A percentile compares a stretch with the other conserved stretches of the same genome.
Conservation (phyloP, 2,797 vertebrate species). For the Falco novaeseelandiae region DNA sequence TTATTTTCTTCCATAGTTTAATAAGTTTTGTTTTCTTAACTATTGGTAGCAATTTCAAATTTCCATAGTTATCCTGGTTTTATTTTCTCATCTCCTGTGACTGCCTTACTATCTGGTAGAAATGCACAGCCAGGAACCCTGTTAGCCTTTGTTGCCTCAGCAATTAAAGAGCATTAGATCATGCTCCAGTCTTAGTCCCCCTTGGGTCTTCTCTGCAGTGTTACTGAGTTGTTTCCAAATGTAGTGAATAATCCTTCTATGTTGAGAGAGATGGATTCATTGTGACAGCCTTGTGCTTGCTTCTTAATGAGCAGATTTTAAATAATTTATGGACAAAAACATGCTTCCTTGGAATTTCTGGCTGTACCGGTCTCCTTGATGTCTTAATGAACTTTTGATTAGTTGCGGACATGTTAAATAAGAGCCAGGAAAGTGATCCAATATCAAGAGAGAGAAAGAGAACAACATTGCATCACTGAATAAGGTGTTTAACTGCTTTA, state of each 20-base stretch:
- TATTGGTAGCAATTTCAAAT: background rate
- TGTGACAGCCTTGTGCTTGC: slow-evolving; percentile 11
- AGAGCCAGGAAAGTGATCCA: background rate
- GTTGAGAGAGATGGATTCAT: background rate
- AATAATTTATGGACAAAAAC: slow-evolving; percentile 23
- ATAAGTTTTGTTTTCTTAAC: background rate
- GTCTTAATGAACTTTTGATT: slow-evolving; percentile 20
- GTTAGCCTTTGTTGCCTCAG: slow-evolving; percentile 2
- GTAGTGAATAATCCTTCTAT: background rate
- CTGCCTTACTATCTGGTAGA: background rate
- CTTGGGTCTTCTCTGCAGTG: background rate
- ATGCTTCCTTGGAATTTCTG: background rate
- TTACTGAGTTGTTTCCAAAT: slow-evolving; percentile 8
- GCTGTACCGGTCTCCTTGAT: background rate
- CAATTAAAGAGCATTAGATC: slow-evolving; percentile 21
- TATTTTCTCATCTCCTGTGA: background rate
- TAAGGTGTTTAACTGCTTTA: background rate
- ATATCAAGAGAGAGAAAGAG: background rate
- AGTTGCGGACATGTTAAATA: background rate
- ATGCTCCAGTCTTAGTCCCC: background rate
- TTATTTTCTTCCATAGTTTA: background rate
- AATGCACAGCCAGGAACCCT: background rate
- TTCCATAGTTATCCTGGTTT: background rate
- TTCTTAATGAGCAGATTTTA: slow-evolving; percentile 13
- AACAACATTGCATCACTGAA: background rate